Base-by-base conservation (phyloP, 2,888 invertebrate genomes). In the Drosophila meridiana region DNA sequence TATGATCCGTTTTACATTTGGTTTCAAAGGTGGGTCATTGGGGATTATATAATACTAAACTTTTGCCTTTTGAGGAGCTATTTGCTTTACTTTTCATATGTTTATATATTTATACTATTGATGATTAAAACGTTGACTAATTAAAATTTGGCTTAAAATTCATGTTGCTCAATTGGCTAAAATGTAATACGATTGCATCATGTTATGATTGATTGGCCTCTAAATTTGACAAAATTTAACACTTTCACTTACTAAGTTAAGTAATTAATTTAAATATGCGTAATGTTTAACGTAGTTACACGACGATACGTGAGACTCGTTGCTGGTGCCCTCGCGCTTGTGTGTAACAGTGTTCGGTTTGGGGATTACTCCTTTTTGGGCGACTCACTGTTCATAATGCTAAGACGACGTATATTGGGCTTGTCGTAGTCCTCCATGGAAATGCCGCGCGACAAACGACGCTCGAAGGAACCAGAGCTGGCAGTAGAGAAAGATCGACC, bases 391-490 rank as follows among this genome's bases (percentile, higher is more conserved):
- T 92, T 92, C 65, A 94, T 96, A 82, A 96, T 95, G 72, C 96
- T 96, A 73, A 96, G 94, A 52, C 96, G 95, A 73, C 96, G 94
- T 82, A 96, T 96, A 93, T 97, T 96, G 45, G 96, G 96, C 89
- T 95, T 95, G 94, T 96, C 96, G 92, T 96, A 96, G 91, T 97
- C 96, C 90, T 97, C 96, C 96, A 97, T 97, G 71, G 96, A 96
- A 94, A 97, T 96, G 68, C 95, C 95, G 57, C 95, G 93, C 32
- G 94, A 94, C 43, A 95, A 90, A 67, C 94, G 93, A 26, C 93
- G 92, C 55, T 94, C 94, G 53, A 92, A 92, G 14, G 94, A 94
- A 52, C 94, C 94, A 14, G 94, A 94, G 34, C 94, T 94, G 89
- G 94, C 94, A 28, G 95, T 94, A 11, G 93, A 93, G 73, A 89